phyloP scores from a whole-genome alignment of 2,888 invertebrate genomes.

The Enchytraeus crypticus region DNA sequence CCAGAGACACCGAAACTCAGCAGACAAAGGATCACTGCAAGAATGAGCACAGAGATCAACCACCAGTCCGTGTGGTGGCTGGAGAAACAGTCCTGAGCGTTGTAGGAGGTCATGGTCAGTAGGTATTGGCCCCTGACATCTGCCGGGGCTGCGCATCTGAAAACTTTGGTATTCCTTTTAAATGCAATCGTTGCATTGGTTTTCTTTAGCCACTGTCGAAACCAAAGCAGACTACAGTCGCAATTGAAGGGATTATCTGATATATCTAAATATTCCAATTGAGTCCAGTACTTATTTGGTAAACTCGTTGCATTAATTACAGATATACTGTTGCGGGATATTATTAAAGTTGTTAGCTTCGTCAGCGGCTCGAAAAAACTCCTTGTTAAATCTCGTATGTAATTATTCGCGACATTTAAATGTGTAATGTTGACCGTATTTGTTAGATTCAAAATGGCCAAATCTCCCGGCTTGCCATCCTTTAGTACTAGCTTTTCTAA shows the following conservation, averaged over 20 bases:
- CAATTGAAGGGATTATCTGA: constrained; percentile 4
- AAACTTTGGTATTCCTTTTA: neutral
- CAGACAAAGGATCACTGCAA: neutral
- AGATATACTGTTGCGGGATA: neutral
- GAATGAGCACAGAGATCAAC: neutral
- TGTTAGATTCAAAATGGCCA: no score
- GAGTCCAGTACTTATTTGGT: neutral
- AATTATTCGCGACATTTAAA: no score
- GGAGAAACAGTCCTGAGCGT: neutral
- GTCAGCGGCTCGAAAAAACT: no score
- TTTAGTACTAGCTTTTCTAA: no score
- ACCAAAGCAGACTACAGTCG: constrained; percentile 1
- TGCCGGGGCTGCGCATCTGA: neutral
- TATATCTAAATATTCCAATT: neutral
- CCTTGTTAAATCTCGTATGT: no score
- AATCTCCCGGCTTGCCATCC: no score
- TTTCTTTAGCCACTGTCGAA: neutral
- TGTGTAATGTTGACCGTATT: no score
- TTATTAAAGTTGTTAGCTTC: neutral
- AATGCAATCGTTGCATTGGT: neutral
- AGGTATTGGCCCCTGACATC: neutral
- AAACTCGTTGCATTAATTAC: neutral
- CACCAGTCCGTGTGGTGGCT: neutral
- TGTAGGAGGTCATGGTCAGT: neutral
- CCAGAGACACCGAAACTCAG: neutral